These are phyloP conservation scores for Drosophila lacicola DNA, from an alignment of 2,888 invertebrate species.

Conservation along the genomic window DNA sequence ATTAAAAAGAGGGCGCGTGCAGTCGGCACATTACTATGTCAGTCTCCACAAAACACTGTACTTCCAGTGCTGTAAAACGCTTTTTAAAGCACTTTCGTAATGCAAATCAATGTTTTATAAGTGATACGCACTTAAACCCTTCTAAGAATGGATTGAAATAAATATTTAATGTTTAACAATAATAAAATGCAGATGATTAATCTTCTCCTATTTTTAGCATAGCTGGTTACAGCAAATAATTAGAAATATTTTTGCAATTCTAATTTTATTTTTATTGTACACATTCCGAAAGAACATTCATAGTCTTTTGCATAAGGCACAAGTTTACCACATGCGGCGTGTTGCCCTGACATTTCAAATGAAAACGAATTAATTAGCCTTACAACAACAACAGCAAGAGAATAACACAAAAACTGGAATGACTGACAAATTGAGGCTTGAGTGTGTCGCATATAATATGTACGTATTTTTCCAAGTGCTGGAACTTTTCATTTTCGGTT, in stretches of 20 bases:
- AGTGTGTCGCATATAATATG: constrained; percentile 26
- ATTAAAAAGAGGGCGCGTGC: constrained; percentile 37
- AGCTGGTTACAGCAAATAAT: too few relatives aligned
- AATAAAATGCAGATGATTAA: too few relatives aligned
- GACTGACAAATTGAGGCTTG: constrained; percentile 20
- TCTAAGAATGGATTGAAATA: too few relatives aligned
- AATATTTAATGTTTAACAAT: too few relatives aligned
- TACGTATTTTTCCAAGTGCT: constrained; percentile 18
- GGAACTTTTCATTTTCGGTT: constrained; percentile 17
- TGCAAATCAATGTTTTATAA: too few relatives aligned
- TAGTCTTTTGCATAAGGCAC: background rate
- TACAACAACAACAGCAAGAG: constrained; percentile 11
- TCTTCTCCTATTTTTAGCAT: too few relatives aligned
- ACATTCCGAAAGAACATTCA: too few relatives aligned
- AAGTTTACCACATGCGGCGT: constrained; percentile 37
- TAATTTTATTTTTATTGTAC: too few relatives aligned
- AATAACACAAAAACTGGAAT: constrained; percentile 12
- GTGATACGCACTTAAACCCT: too few relatives aligned
- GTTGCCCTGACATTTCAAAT: constrained; percentile 21
- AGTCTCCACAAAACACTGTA: background rate
- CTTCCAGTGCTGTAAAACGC: constrained; percentile 2
- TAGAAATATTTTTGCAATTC: too few relatives aligned
- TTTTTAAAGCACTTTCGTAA: too few relatives aligned
- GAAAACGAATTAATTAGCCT: constrained; percentile 38
- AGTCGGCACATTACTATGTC: constrained; percentile 3